Base-by-base conservation (phyloP, 2,888 invertebrate genomes). In the Chalcis sispes region DNA sequence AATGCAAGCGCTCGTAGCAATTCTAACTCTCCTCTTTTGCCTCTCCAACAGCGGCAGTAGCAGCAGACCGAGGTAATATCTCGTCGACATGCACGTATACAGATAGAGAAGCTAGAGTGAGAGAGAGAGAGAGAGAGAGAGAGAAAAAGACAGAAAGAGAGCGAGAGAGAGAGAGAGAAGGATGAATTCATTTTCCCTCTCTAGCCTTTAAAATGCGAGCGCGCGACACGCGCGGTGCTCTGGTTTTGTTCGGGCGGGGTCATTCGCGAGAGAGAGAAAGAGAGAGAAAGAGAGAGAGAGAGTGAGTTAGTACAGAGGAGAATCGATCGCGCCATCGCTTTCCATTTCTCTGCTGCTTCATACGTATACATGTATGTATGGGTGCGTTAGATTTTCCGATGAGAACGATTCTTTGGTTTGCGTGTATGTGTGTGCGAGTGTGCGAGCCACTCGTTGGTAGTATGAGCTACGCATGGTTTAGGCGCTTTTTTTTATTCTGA, bases 191-290 rank as follows among this genome's bases (percentile, higher is more conserved):
- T 36, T 40, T 40, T 18, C 56, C 15, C 59, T 18, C 59, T 18
- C 70, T 36, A 18, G 1, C 40, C 48, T n/a, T n/a, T n/a, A n/a
- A n/a, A n/a, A n/a, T n/a, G 10, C 46, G 13, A 10, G 7, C 1
- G 2, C 46, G 8, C 50, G 1, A n/a, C 58, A n/a, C n/a, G 1
- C 29, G 5, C 40, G 3, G 61, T 56, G 65, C 48, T 58, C 58
- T 58, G 65, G 58, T 59, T 65, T 72, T 59, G 65, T 65, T 66
- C 72, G 72, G 72, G 72, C 72, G 72, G 72, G 72, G 72, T 66
- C 72, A 72, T 65, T 65, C 59, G 64, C 64, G 13, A 46, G 66
- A 20, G 36, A 29, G 65, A 42, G 50, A 18, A 32, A 18, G 72
- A 23, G 25, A 32, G 50, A 42, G 29, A 20, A 27, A 48, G 20